Evolutionary conservation across 2,888 invertebrate genomes (phyloP).

Genomic region (Sphinx pinastri): DNA sequence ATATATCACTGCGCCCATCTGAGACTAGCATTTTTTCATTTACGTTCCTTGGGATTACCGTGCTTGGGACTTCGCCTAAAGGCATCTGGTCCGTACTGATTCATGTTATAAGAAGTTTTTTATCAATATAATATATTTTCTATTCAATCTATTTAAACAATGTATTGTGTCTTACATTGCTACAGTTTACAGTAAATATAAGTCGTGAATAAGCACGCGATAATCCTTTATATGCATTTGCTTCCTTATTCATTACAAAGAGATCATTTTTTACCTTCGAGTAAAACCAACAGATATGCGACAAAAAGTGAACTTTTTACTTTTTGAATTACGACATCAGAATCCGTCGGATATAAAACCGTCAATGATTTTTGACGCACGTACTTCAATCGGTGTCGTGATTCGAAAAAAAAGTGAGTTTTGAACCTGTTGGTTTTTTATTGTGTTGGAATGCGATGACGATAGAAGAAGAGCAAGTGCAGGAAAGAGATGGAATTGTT

Average conservation of each 20-base stretch:
- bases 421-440: constrained; percentile 8
- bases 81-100: too few species aligned
- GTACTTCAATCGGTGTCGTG: constrained; percentile 66
- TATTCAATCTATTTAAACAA: too few species aligned
- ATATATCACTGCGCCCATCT: too few species aligned
- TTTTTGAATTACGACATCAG: constrained; percentile 38
- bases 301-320: constrained; percentile 53
- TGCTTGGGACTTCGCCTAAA: too few species aligned
- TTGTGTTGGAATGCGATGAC: neutral
- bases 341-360: constrained; percentile 30
- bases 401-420: constrained; percentile 36
- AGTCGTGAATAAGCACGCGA: constrained; percentile 49
- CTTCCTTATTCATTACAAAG: neutral
- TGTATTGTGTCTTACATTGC: too few species aligned
- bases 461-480: neutral
- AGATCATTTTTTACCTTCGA: constrained; percentile 48
- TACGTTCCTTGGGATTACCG: too few species aligned
- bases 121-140: too few species aligned
- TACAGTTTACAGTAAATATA: neutral
- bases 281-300: constrained; percentile 54
- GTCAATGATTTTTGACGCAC: constrained; percentile 62
- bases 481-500: constrained; percentile 16
- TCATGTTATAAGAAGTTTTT: too few species aligned
- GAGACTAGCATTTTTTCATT: too few species aligned
- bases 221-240: constrained; percentile 36